Percentiles rank a stretch among this genome's conserved stretches.
phyloP scores from a whole-genome alignment of 2,113 vertebrate genomes.

The Neomonachus schauinslandi region DNA sequence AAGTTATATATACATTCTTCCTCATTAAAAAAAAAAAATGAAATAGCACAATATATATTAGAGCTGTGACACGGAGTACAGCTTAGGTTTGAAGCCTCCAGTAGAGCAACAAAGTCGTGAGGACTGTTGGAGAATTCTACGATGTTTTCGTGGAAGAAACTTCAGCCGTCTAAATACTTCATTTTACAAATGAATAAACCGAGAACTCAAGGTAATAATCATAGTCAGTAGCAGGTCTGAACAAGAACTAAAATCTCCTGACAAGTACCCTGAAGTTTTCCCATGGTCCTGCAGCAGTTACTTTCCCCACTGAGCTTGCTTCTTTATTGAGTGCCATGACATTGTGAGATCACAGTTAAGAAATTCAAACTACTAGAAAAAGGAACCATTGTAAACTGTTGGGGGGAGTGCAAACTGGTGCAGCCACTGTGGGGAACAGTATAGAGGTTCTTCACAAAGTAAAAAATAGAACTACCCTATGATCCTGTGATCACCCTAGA shows the following conservation, averaged over 20 bases:
- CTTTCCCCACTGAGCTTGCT: not conserved
- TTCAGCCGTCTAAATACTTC: not conserved
- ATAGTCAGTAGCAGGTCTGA: not conserved
- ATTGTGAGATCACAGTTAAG: not conserved
- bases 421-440: not conserved
- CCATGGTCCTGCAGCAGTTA: not conserved
- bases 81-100: not conserved
- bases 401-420: not conserved
- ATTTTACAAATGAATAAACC: not conserved
- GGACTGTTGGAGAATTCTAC: not conserved
- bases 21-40: not conserved
- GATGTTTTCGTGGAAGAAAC: not conserved
- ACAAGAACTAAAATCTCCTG: not conserved
- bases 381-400: not conserved
- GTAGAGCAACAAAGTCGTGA: not conserved
- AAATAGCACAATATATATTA: conserved; percentile 48
- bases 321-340: not conserved
- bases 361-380: not conserved
- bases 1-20: conserved; percentile 36
- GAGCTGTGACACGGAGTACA: not conserved
- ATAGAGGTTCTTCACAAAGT: not conserved
- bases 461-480: not conserved
- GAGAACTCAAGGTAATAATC: not conserved
- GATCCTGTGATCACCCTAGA: not conserved
- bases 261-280: not conserved